These are phyloP conservation scores for Hydraecia micacea DNA, from an alignment of 2,888 invertebrate species.

Conservation along the genomic window DNA sequence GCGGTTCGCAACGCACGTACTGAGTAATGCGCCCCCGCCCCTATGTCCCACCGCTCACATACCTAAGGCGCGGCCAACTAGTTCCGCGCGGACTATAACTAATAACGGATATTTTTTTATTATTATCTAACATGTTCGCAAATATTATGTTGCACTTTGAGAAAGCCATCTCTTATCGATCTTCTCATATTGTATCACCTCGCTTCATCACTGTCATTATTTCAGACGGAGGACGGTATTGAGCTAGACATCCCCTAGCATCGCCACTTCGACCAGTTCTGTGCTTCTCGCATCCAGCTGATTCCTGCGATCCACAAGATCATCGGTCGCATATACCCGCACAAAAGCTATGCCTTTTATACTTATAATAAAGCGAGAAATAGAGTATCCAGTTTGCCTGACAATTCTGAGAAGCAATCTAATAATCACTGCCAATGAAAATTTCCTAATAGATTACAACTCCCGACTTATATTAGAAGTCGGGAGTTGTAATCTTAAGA, in stretches of 20 bases:
- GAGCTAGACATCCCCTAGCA: background rate
- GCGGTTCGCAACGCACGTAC: too few relatives aligned
- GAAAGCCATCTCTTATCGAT: background rate
- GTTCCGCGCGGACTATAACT: too few relatives aligned
- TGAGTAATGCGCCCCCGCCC: too few relatives aligned
- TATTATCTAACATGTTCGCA: background rate
- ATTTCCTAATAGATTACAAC: too few relatives aligned
- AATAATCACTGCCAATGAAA: background rate
- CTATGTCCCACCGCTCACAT: too few relatives aligned
- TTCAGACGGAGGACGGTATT: background rate
- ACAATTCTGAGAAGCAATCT: background rate
- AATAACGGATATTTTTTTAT: background rate
- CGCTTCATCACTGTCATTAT: background rate
- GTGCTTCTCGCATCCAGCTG: background rate
- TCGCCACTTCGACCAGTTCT: background rate
- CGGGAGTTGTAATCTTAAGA: background rate
- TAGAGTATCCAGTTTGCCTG: background rate
- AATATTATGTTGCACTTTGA: background rate
- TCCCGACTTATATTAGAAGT: too few relatives aligned
- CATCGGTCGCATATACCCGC: background rate
- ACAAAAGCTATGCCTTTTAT: background rate
- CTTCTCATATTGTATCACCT: background rate
- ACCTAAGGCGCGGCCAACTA: too few relatives aligned
- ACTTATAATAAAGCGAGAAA: background rate
- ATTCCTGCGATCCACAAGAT: background rate